Conservation (phyloP, 2,888 invertebrate species). For the Smittia aterrima region DNA sequence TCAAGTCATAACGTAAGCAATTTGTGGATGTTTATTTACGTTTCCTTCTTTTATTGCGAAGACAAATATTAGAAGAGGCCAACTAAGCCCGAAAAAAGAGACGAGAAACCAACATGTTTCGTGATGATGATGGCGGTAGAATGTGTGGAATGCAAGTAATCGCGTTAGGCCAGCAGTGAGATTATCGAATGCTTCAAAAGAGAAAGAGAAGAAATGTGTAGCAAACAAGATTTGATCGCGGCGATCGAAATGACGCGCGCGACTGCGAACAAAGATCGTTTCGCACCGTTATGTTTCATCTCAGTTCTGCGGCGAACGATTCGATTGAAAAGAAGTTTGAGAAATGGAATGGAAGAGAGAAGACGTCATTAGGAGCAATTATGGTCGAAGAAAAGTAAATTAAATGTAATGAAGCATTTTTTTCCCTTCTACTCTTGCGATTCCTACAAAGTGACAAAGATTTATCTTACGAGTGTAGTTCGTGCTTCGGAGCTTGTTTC, state of each 20-base stretch:
- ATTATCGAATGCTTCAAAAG: neutral
- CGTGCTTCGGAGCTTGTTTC: slow-evolving; percentile 20
- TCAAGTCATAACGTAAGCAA: neutral
- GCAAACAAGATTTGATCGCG: slow-evolving; percentile 21
- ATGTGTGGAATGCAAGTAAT: slow-evolving; percentile 11
- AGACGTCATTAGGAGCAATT: slow-evolving; percentile 7
- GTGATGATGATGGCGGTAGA: neutral
- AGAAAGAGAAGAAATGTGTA: slow-evolving; percentile 22
- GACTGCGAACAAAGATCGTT: slow-evolving; percentile 8
- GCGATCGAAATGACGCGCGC: neutral
- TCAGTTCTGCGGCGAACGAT: neutral
- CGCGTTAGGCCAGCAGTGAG: neutral
- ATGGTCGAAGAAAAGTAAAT: neutral
- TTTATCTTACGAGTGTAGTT: neutral
- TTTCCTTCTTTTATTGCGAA: neutral
- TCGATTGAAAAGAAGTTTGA: neutral
- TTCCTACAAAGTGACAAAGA: neutral
- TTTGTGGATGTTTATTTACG: neutral
- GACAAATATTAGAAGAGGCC: neutral
- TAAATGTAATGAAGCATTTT: neutral
- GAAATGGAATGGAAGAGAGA: slow-evolving; percentile 7
- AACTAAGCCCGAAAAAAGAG: neutral
- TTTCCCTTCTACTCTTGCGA: too few relatives aligned
- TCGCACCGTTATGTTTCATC: slow-evolving; percentile 29
- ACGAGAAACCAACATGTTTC: neutral